Evolutionary conservation across 1,140 invertebrate genomes (phyloP).

Genomic region (Stegodyphus mimosarum): DNA sequence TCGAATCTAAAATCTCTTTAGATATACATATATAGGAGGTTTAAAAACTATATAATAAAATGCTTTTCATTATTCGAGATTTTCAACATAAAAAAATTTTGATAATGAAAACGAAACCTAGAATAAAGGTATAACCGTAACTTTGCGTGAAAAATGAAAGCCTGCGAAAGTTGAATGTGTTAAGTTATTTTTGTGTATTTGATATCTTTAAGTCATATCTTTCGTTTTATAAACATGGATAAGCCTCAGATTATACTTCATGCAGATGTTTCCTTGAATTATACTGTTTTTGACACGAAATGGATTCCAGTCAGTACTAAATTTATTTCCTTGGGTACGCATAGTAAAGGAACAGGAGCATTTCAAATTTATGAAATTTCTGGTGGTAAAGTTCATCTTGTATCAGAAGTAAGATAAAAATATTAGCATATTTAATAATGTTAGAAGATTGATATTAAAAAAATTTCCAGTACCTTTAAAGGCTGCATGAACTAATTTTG

Average conservation of each 20-base stretch:
- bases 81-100: no score
- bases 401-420: constrained; percentile 73
- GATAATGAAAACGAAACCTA: no score
- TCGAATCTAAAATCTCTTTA: no score
- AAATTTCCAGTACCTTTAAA: no score
- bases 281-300: constrained; percentile 90
- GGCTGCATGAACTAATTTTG: no score
- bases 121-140: no score
- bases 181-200: neutral
- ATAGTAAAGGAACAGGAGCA: constrained; percentile 84
- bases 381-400: constrained; percentile 77
- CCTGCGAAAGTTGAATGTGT: neutral
- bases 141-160: neutral
- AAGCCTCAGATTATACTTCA: constrained; percentile 93
- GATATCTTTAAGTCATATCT: no score
- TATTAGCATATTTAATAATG: no score
- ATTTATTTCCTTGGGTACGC: constrained; percentile 87
- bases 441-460: no score
- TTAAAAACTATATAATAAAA: no score
- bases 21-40: no score
- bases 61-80: no score
- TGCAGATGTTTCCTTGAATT: constrained; percentile 83
- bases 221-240: constrained; percentile 70
- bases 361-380: constrained; percentile 89
- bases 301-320: constrained; percentile 95